Conservation (phyloP, 1,140 invertebrate genomes). For the Anastrepha ludens region DNA sequence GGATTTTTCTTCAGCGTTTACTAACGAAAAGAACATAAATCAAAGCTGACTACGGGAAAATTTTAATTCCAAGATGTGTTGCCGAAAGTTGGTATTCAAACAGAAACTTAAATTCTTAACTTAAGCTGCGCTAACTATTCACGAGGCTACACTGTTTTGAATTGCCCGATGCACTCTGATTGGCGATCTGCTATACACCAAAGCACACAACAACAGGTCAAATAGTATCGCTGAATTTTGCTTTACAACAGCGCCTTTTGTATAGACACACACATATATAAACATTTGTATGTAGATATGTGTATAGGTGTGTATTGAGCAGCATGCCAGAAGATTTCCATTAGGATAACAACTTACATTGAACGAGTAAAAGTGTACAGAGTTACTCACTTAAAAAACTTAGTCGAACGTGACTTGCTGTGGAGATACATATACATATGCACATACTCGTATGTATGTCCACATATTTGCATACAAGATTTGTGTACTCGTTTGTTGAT, state of each 20-base stretch:
- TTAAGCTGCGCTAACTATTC: too few relatives aligned
- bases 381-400: conserved; percentile 21
- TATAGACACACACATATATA: not conserved
- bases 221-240: conserved; percentile 1
- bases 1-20: too few relatives aligned
- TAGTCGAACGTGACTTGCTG: conserved; percentile 9
- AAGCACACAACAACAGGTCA: not conserved
- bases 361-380: not conserved
- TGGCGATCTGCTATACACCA: not conserved
- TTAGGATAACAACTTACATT: conserved; percentile 44
- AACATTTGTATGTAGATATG: not conserved
- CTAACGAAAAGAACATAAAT: too few relatives aligned
- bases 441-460: not conserved
- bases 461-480: conserved; percentile 35
- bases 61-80: too few relatives aligned
- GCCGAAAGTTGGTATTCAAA: not conserved
- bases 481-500: conserved; percentile 37
- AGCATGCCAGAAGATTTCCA: conserved; percentile 13
- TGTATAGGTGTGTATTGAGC: not conserved
- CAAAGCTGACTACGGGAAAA: too few relatives aligned
- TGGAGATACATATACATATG: not conserved
- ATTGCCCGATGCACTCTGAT: not conserved
- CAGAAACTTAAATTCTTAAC: not conserved
- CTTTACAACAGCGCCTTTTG: conserved; percentile 34
- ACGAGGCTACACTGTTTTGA: too few relatives aligned